Conservation (phyloP, 2,888 invertebrate species). For the Tuta absoluta region DNA sequence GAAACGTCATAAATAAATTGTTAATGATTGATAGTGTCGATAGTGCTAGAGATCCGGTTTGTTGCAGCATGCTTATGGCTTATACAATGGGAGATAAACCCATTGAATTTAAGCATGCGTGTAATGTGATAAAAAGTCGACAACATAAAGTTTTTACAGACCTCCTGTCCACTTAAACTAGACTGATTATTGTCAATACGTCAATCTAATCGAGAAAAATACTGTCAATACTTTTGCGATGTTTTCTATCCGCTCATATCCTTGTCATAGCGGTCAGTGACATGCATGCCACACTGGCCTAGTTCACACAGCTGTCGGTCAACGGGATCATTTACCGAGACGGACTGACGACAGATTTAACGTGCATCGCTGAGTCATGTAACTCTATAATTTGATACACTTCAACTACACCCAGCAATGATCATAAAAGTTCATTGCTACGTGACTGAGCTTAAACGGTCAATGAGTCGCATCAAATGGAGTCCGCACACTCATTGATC, state of each 20-base stretch:
- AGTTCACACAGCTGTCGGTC: constrained; percentile 70
- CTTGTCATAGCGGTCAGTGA: constrained; percentile 49
- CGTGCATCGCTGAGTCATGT: neutral
- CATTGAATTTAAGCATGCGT: neutral
- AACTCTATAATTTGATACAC: neutral
- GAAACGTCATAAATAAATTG: constrained; percentile 61
- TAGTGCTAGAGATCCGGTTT: constrained; percentile 29
- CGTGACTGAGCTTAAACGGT: constrained; percentile 34
- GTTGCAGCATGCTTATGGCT: neutral
- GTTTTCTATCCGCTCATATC: constrained; percentile 3
- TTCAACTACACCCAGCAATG: constrained; percentile 10
- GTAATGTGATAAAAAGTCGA: neutral
- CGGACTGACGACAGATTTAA: neutral
- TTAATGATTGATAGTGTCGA: constrained; percentile 56
- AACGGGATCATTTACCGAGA: constrained; percentile 42
- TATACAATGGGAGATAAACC: neutral
- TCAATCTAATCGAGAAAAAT: neutral
- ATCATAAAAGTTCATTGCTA: neutral
- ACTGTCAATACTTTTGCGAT: neutral
- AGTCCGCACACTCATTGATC: constrained; percentile 62
- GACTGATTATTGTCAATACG: no score
- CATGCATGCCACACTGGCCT: constrained; percentile 63
- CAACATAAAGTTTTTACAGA: neutral
- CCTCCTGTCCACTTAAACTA: neutral
- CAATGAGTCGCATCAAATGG: constrained; percentile 42